Evolutionary conservation across 2,888 invertebrate genomes (phyloP).

Genomic region (Dryomyza anilis): DNA sequence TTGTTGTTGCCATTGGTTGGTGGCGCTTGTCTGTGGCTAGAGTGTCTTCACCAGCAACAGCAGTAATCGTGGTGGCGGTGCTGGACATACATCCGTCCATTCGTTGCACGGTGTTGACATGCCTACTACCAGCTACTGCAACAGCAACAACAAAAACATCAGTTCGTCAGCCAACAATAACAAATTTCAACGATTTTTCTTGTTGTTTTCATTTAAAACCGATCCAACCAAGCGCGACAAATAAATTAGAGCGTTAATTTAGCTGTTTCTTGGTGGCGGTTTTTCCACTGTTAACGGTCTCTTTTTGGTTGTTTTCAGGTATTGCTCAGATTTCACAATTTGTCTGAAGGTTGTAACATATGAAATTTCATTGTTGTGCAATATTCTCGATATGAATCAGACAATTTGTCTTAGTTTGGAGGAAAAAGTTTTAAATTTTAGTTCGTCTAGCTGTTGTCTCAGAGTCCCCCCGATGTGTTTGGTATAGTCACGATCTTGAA

Average conservation of each 20-base stretch:
- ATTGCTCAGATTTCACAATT: background rate
- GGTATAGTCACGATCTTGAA: too few relatives aligned
- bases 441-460: too few relatives aligned
- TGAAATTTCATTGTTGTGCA: background rate
- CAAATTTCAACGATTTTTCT: background rate
- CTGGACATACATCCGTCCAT: conserved; percentile 24
- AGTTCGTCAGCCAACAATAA: background rate
- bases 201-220: conserved; percentile 1
- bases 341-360: background rate
- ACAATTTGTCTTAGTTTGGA: too few relatives aligned
- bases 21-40: conserved; percentile 21
- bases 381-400: too few relatives aligned
- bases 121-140: conserved; percentile 1
- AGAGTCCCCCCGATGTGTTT: too few relatives aligned
- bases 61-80: conserved; percentile 5
- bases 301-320: conserved; percentile 13
- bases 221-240: conserved; percentile 40
- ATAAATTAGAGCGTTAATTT: conserved; percentile 43
- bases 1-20: conserved; percentile 35
- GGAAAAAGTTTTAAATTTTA: too few relatives aligned
- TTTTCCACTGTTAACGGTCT: conserved; percentile 25
- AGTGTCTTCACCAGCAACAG: conserved; percentile 26
- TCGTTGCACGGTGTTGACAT: conserved; percentile 27
- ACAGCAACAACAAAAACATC: background rate
- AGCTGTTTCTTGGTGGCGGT: conserved; percentile 30